Evolutionary conservation across 2,797 vertebrate genomes (phyloP).

Genomic region (Serranus cabrilla): DNA sequence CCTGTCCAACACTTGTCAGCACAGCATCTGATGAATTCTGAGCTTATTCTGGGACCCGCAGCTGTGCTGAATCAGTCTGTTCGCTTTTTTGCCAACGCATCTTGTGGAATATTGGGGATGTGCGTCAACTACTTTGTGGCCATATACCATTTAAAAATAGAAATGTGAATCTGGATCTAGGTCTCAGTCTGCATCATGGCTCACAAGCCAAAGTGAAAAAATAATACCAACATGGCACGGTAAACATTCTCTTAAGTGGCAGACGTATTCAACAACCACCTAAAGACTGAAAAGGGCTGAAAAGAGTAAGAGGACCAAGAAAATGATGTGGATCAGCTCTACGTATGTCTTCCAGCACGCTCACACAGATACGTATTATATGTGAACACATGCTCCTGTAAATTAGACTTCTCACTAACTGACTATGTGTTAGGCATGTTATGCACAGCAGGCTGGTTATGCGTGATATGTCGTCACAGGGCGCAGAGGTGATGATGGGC

Average conservation of each 20-base stretch:
- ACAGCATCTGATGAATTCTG: neutral
- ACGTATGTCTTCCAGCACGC: neutral
- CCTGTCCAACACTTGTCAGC: neutral
- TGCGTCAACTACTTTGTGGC: neutral
- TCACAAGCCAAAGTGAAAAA: too few relatives aligned
- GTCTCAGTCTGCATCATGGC: neutral
- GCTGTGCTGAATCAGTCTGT: slow-evolving; percentile 29
- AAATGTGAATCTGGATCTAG: neutral
- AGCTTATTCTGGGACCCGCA: neutral
- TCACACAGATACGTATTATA: neutral
- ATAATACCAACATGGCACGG: too few relatives aligned
- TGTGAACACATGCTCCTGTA: slow-evolving; percentile 5
- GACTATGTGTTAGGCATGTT: slow-evolving; percentile 11
- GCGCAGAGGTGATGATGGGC: neutral
- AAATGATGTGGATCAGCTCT: neutral
- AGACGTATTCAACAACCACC: too few relatives aligned
- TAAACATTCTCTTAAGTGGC: too few relatives aligned
- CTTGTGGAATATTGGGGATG: neutral
- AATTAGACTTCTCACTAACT: slow-evolving; percentile 25
- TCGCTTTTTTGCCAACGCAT: neutral
- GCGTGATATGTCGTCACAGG: slow-evolving; percentile 18
- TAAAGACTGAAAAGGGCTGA: too few relatives aligned
- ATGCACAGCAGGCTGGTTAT: neutral
- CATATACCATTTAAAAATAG: neutral
- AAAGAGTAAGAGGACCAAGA: too few relatives aligned